phyloP scores from a whole-genome alignment of 2,113 vertebrate species.

The Nannospalax galili region DNA sequence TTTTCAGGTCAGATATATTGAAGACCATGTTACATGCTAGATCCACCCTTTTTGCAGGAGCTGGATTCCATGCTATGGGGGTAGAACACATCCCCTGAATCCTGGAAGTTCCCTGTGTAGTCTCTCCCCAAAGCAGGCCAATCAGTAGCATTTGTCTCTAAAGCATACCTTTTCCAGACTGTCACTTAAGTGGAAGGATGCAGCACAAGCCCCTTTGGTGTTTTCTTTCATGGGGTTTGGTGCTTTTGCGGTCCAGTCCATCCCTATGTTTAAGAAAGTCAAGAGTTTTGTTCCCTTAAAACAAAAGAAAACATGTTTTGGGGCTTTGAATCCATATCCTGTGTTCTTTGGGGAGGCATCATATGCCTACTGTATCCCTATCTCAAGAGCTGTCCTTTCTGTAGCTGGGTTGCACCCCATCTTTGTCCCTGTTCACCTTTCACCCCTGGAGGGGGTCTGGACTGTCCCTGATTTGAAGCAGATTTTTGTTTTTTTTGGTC shows the following conservation, averaged over 20 bases:
- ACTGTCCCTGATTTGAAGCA: no score
- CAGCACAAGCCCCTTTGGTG: no score
- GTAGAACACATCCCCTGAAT: neutral
- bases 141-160: neutral
- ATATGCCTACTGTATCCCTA: neutral
- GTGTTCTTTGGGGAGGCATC: neutral
- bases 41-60: neutral
- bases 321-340: neutral
- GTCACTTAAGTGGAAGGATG: fast-evolving
- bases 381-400: neutral
- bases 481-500: no score
- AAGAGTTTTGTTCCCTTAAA: neutral
- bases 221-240: neutral
- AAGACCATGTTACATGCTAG: fast-evolving
- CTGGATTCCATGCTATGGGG: fast-evolving
- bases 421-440: fast-evolving
- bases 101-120: neutral
- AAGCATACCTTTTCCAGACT: neutral
- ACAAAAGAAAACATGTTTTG: neutral
- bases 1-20: neutral
- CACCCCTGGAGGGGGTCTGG: neutral
- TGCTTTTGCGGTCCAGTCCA: no score
- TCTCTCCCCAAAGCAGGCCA: neutral
- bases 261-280: neutral
- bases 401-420: fast-evolving